These are phyloP conservation scores for Vulpes vulpes DNA, from an alignment of 2,113 vertebrate species.

Conservation along the genomic window DNA sequence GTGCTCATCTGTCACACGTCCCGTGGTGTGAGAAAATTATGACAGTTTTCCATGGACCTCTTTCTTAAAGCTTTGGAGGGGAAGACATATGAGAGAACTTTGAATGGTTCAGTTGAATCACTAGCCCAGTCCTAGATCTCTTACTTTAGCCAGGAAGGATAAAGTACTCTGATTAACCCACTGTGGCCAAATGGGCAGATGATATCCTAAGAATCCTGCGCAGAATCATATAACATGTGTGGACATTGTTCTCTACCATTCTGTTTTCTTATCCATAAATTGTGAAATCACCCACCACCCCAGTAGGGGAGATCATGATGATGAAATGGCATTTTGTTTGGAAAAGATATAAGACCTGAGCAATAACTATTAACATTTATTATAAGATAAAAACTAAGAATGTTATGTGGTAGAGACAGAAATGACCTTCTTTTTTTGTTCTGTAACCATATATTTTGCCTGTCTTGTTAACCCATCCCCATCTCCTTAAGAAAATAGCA, in stretches of 20 bases:
- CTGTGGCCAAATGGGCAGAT: neutral
- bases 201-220: neutral
- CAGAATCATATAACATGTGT: neutral
- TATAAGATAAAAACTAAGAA: conserved; percentile 1
- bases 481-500: conserved; percentile 12
- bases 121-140: neutral
- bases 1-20: neutral
- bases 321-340: neutral
- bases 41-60: neutral
- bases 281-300: neutral
- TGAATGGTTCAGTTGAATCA: neutral
- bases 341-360: neutral
- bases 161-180: neutral
- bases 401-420: neutral
- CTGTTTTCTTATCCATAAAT: conserved; percentile 20
- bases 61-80: neutral
- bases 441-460: neutral
- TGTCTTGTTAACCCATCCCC: conserved; percentile 44
- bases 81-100: neutral
- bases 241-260: neutral
- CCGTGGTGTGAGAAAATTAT: neutral
- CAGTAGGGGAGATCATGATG: neutral
- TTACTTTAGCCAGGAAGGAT: neutral
- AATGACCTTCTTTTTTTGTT: neutral
- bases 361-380: conserved; percentile 9